Evolutionary conservation across 2,797 vertebrate species (phyloP).

Genomic region (Spinus olivaceus): DNA sequence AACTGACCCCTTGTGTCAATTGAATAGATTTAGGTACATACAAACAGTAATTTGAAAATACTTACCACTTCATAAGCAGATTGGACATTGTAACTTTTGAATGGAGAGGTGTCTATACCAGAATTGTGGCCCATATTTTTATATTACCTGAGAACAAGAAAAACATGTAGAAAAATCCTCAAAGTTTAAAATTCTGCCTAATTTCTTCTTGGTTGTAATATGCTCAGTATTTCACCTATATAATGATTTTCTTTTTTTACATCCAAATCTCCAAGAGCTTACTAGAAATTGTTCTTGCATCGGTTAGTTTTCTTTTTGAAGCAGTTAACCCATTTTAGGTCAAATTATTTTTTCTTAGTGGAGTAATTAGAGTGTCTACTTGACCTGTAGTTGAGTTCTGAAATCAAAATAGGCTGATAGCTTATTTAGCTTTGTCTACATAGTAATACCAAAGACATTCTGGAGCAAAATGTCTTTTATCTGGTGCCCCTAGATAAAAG

Average conservation of each 20-base stretch:
- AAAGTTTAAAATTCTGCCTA: background rate
- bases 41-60: background rate
- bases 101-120: background rate
- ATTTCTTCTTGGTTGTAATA: background rate
- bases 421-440: background rate
- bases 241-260: background rate
- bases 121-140: background rate
- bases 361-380: background rate
- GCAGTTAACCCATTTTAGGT: background rate
- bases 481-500: background rate
- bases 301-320: background rate
- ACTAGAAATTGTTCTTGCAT: background rate
- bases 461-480: background rate
- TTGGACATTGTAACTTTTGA: background rate
- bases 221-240: background rate
- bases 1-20: background rate
- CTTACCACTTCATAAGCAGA: background rate
- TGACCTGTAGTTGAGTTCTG: background rate
- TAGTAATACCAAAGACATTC: background rate
- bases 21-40: background rate
- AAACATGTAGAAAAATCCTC: background rate
- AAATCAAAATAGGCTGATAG: background rate
- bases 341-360: background rate
- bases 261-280: background rate
- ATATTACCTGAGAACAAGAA: background rate